Percentiles rank a stretch among this genome's conserved stretches.
Evolutionary conservation across 2,113 vertebrate species (phyloP).

Genomic region (Brienomyrus longianalis): DNA sequence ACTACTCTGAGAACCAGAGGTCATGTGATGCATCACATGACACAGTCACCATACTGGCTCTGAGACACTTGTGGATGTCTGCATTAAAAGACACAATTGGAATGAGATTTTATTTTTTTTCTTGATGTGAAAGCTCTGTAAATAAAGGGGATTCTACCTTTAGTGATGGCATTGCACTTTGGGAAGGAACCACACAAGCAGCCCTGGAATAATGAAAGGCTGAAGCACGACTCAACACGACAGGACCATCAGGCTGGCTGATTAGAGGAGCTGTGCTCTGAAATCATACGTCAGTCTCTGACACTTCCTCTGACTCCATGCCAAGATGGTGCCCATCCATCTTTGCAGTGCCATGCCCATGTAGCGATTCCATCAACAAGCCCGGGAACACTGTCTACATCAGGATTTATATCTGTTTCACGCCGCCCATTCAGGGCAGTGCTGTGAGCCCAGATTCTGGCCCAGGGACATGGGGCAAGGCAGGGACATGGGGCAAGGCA

Average conservation of each 20-base stretch:
- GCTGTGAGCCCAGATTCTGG: not conserved
- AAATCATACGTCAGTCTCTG: conserved; percentile 24
- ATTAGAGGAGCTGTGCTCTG: not conserved
- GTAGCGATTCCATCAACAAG: not conserved
- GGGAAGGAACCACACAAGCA: not conserved
- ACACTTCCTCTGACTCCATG: conserved; percentile 13
- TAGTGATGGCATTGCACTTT: not conserved
- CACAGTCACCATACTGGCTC: not conserved
- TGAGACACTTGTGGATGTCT: not conserved
- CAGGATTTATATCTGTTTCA: not conserved
- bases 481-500: not conserved
- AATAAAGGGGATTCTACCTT: not conserved
- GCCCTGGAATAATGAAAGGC: not conserved
- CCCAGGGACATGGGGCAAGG: not conserved
- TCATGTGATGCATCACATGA: not conserved
- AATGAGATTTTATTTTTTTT: not conserved
- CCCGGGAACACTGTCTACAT: not conserved
- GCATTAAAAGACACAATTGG: not conserved
- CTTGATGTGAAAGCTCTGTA: not conserved
- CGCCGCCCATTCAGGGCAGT: not conserved
- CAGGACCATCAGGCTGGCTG: not conserved
- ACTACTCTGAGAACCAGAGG: conserved; percentile 10
- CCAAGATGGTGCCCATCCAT: conserved; percentile 9
- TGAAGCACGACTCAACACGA: not conserved
- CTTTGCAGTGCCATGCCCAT: not conserved